phyloP scores from a whole-genome alignment of 1,140 invertebrate genomes.

The Adoxophyes honmai region DNA sequence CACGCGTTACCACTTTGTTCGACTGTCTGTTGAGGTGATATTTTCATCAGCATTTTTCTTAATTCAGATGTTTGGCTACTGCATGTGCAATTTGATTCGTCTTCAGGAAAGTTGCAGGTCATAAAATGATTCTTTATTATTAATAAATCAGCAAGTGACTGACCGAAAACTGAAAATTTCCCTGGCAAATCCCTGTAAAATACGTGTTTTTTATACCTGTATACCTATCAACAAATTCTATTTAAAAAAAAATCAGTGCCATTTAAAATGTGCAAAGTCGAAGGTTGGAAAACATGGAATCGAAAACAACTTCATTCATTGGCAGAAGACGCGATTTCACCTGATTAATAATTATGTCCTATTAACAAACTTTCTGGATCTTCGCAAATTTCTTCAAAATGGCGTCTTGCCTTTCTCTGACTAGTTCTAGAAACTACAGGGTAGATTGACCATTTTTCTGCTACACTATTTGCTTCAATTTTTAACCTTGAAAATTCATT shows the following conservation, averaged over 20 bases:
- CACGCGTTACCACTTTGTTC: too few relatives aligned
- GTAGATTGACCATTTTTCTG: too few relatives aligned
- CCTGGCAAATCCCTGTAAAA: conserved; percentile 26
- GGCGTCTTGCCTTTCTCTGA: conserved; percentile 21
- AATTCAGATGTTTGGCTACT: too few relatives aligned
- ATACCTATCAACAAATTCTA: conserved; percentile 30
- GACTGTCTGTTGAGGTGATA: too few relatives aligned
- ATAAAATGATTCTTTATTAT: conserved; percentile 39
- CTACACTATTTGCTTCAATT: too few relatives aligned
- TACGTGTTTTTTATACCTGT: conserved; percentile 28
- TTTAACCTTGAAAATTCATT: too few relatives aligned
- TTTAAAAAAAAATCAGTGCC: conserved; percentile 33
- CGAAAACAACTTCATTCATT: conserved; percentile 28
- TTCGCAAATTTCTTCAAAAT: conserved; percentile 23
- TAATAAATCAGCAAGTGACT: conserved; percentile 27
- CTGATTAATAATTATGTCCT: conserved; percentile 30
- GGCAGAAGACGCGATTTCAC: conserved; percentile 28
- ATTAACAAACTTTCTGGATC: conserved; percentile 23
- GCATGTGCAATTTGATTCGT: too few relatives aligned
- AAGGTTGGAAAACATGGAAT: conserved; percentile 36
- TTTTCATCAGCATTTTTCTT: too few relatives aligned
- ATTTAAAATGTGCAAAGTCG: conserved; percentile 33
- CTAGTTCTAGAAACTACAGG: too few relatives aligned
- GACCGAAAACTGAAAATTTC: conserved; percentile 27
- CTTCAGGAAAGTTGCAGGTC: conserved; percentile 42